Evolutionary conservation across 1,140 invertebrate species (phyloP), one percentile per base, ranked within the genome.

Genomic region (Rhyacophila brunnea): DNA sequence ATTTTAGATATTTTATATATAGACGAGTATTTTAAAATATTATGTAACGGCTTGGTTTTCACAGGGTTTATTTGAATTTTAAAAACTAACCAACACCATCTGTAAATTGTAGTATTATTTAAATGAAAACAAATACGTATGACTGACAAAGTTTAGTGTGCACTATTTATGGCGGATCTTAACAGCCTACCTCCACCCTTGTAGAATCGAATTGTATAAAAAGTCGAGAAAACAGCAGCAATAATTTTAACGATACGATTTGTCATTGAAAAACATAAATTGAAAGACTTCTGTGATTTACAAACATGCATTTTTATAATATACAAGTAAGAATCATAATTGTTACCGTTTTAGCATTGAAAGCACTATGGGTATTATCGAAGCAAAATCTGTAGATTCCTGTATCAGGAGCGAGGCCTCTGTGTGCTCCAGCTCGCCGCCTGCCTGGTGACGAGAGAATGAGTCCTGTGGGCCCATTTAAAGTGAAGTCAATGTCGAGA

Each of bases 301-400:
- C 34, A 35, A 0, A 45, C n/a, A n/a, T n/a, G n/a, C n/a, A n/a
- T n/a, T 35, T 35, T 35, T 7, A 7, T 7, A 35, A 6, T n/a
- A 7, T 35, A 35, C 34, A 35, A 35, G 6, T n/a, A n/a, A n/a
- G n/a, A n/a, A n/a, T n/a, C n/a, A n/a, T n/a, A n/a, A n/a, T n/a
- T n/a, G 11, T 2, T 19, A 93, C 87, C 17, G 88, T 85, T 73
- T 93, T 94, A 7, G 80, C 74, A 62, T 86, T 88, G 69, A 90
- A 90, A 9, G 83, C 82, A 67, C 89, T 91, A 68, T 90, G 90
- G 2, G 80, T 85, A 68, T 94, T 94, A 68, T 93, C 91, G 68
- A 92, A 91, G 68, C 91, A 94, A 64, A 93, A 85, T 59, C 83
- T 81, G 70, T 88, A 91, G 66, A 90, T 87, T 3, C 90, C 91